Conservation (phyloP, 2,888 invertebrate genomes). For the Vannuccia rotundouncinata region DNA sequence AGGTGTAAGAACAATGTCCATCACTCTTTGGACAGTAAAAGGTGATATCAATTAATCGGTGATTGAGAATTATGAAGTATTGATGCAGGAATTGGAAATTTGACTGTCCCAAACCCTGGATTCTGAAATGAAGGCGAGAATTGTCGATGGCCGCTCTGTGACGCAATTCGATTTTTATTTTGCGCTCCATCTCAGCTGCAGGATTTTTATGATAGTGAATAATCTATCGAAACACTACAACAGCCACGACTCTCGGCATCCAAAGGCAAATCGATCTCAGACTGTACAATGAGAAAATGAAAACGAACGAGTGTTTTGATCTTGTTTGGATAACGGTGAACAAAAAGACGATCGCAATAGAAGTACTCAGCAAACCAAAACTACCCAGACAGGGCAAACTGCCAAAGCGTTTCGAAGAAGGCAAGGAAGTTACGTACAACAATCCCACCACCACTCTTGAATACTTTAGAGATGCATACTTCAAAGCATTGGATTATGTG, state of each 20-base stretch:
- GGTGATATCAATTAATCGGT: not conserved
- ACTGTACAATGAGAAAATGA: not conserved
- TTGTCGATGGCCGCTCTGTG: not conserved
- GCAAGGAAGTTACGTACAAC: not conserved
- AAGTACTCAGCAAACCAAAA: not conserved
- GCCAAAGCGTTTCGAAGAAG: not conserved
- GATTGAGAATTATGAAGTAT: not conserved
- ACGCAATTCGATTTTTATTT: not conserved
- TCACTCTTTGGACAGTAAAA: not conserved
- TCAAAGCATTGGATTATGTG: not conserved
- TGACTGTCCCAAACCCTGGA: not conserved
- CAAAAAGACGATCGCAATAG: not conserved
- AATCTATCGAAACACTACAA: slow-evolving; percentile 3
- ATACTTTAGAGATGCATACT: not conserved
- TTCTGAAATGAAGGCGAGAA: not conserved
- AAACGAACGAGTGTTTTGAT: not conserved
- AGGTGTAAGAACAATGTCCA: not conserved
- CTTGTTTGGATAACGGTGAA: not conserved
- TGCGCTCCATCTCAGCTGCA: not conserved
- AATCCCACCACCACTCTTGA: not conserved
- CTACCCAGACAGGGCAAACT: not conserved
- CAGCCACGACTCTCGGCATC: not conserved
- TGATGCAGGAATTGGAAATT: not conserved
- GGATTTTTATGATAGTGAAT: not conserved
- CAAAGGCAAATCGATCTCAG: not conserved